phyloP scores from a whole-genome alignment of 2,797 vertebrate genomes.

The Spinus olivaceus region DNA sequence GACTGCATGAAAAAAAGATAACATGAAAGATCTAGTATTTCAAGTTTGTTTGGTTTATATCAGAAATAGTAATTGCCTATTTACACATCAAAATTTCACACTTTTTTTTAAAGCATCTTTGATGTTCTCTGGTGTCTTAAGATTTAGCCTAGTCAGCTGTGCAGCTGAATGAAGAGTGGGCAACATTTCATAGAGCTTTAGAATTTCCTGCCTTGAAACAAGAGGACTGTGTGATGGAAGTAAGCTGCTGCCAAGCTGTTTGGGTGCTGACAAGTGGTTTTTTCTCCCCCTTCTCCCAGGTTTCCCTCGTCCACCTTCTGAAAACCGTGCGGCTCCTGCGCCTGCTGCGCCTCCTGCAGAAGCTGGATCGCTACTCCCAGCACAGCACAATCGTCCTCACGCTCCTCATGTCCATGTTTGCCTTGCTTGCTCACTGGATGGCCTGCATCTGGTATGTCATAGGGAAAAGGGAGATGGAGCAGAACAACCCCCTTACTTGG shows the following conservation, averaged over 20 bases:
- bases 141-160: not conserved
- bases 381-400: conserved; percentile 96
- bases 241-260: not conserved
- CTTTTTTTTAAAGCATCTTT: not conserved
- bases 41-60: not conserved
- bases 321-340: conserved; percentile 95
- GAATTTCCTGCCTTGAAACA: not conserved
- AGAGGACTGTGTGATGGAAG: not conserved
- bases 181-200: not conserved
- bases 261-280: not conserved
- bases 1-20: not conserved
- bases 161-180: not conserved
- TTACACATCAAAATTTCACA: not conserved
- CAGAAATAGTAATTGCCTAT: not conserved
- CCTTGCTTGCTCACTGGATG: conserved; percentile 98
- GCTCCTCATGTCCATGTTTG: conserved; percentile 97
- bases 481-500: conserved; percentile 88
- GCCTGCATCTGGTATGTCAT: conserved; percentile 99
- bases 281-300: conserved; percentile 68
- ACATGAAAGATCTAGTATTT: not conserved
- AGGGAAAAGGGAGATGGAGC: conserved; percentile 96
- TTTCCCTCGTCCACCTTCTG: conserved; percentile 94
- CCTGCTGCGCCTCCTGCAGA: conserved; percentile 92
- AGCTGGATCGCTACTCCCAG: conserved; percentile 96
- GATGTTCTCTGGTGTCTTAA: not conserved